Conservation (phyloP, 1,140 invertebrate genomes). For the Trachelipus rathkii region DNA sequence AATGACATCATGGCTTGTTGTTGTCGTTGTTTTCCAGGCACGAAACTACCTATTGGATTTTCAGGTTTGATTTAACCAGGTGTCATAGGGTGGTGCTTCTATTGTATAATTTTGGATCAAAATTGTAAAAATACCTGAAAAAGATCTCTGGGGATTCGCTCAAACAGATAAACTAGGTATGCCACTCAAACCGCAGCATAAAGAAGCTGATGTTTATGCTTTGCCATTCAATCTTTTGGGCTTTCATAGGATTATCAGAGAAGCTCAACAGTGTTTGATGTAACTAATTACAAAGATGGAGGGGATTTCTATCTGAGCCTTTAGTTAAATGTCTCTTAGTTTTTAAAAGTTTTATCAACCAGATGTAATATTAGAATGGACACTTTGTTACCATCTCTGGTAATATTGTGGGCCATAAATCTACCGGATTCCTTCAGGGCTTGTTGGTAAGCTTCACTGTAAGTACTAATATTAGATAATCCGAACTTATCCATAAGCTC, state of each 20-base stretch:
- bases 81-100: too few relatives aligned
- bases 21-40: conserved; percentile 41
- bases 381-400: conserved; percentile 39
- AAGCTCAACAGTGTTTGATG: conserved; percentile 63
- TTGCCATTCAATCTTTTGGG: conserved; percentile 37
- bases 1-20: conserved; percentile 40
- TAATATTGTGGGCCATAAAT: conserved; percentile 41
- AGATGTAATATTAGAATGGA: conserved; percentile 53
- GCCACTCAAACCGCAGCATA: conserved; percentile 56
- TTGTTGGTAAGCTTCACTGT: conserved; percentile 89
- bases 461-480: conserved; percentile 86
- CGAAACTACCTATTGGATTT: conserved; percentile 53
- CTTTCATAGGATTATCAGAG: conserved; percentile 57
- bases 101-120: conserved; percentile 52
- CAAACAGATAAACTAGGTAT: conserved; percentile 55
- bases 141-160: conserved; percentile 46
- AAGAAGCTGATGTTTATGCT: conserved; percentile 46
- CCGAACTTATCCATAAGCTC: conserved; percentile 96
- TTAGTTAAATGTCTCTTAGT: conserved; percentile 69
- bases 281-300: conserved; percentile 48
- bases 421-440: conserved; percentile 76
- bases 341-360: conserved; percentile 58
- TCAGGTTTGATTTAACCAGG: conserved; percentile 49
- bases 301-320: conserved; percentile 44
- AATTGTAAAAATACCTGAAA: conserved; percentile 40